Evolutionary conservation across 1,140 invertebrate species (phyloP).

Genomic region (Danaus melanippus): DNA sequence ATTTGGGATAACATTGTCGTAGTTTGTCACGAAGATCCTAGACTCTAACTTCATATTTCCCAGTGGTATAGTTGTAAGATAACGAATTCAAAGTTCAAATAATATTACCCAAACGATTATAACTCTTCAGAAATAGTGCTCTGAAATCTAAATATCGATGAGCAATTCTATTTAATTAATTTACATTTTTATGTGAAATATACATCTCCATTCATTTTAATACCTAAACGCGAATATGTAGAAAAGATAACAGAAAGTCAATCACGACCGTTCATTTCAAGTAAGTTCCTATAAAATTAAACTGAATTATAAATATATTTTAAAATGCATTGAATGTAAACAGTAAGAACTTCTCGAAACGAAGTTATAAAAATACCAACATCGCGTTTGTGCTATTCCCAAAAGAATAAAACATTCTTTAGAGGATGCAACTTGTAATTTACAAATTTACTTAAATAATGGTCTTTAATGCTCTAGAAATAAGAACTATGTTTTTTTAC

Average conservation of each 20-base stretch:
- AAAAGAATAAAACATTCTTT: constrained; percentile 13
- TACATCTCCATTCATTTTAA: no score
- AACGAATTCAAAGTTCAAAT: constrained; percentile 5
- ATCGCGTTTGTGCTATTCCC: constrained; percentile 14
- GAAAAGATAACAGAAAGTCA: no score
- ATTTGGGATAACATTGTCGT: constrained; percentile 16
- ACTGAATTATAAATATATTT: constrained; percentile 5
- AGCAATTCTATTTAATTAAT: no score
- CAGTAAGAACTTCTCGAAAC: constrained; percentile 11
- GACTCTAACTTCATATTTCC: constrained; percentile 5
- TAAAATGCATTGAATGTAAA: constrained; percentile 15
- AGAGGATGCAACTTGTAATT: background rate
- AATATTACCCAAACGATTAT: no score
- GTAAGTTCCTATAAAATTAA: no score
- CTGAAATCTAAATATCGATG: no score
- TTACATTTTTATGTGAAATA: no score
- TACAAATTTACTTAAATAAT: constrained; percentile 5
- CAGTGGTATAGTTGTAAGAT: background rate
- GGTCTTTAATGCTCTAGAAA: constrained; percentile 8
- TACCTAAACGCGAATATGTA: no score
- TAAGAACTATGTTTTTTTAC: constrained; percentile 11
- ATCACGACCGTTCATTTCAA: no score
- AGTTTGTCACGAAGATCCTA: constrained; percentile 4
- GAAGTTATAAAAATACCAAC: constrained; percentile 21
- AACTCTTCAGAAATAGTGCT: no score